Percentiles rank a stretch among this genome's conserved stretches.
Conservation (phyloP, 2,113 vertebrate genomes). For the Python bivittatus region DNA sequence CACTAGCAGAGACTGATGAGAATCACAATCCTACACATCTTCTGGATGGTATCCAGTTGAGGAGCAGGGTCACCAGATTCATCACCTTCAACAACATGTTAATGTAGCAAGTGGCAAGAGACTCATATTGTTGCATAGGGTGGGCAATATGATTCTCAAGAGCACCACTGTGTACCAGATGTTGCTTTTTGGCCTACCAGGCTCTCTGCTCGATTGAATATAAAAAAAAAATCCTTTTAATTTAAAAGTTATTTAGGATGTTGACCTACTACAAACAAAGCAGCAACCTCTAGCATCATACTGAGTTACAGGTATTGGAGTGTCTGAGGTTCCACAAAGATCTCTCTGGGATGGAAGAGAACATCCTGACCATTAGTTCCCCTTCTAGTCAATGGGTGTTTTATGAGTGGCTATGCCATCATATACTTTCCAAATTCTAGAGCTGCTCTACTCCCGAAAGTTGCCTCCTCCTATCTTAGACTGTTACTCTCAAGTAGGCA, state of each 20-base stretch:
- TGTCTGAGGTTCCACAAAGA: background rate
- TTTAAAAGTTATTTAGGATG: no score
- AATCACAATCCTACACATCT: background rate
- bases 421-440: background rate
- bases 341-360: background rate
- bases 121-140: no score
- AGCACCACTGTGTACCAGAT: no score
- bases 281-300: no score
- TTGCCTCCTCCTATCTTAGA: background rate
- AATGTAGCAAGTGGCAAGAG: background rate
- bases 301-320: background rate
- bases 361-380: background rate
- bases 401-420: background rate
- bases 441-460: background rate
- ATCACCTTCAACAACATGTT: background rate
- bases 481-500: background rate
- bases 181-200: no score
- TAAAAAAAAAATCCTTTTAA: no score
- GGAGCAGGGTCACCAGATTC: background rate
- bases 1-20: background rate
- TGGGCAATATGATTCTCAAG: no score
- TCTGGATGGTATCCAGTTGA: background rate
- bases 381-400: background rate
- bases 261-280: no score
- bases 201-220: no score